These are phyloP conservation scores for Mormyrus hasselquistii DNA, from an alignment of 2,797 vertebrate species.

Conservation along the genomic window DNA sequence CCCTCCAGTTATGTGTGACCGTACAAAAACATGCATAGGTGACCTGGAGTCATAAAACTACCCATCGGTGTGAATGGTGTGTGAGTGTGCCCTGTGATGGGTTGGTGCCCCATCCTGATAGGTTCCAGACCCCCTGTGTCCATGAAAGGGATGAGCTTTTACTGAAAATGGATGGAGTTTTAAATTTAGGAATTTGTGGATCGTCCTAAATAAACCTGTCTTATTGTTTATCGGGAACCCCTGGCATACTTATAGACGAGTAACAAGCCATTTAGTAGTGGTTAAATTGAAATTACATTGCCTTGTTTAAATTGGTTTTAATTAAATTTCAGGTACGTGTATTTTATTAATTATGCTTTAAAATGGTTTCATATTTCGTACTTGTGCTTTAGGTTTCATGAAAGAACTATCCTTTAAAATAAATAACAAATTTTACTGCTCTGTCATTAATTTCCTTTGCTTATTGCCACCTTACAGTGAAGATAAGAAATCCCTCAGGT, in stretches of 20 bases:
- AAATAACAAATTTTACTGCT: not conserved
- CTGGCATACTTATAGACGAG: not conserved
- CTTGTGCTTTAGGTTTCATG: not conserved
- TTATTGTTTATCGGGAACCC: not conserved
- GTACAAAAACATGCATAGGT: not conserved
- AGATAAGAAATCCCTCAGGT: not conserved
- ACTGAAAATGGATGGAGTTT: not conserved
- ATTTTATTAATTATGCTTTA: not conserved
- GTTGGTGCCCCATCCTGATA: not conserved
- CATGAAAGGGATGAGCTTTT: not conserved
- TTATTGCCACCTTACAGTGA: not conserved
- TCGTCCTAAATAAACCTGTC: not conserved
- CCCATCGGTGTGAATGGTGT: not conserved
- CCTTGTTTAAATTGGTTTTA: not conserved
- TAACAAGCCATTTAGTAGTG: not conserved
- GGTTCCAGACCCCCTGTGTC: not conserved
- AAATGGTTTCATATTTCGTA: not conserved
- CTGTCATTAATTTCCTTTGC: not conserved
- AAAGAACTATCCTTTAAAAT: not conserved
- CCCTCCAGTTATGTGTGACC: not conserved
- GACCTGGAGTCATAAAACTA: not conserved
- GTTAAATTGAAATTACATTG: not conserved
- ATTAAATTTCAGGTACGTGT: not conserved
- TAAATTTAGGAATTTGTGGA: not conserved
- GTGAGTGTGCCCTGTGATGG: not conserved